Evolutionary conservation across 2,888 invertebrate genomes (phyloP), one percentile per base, ranked within the genome.

Genomic region (Rosalia funebris): DNA sequence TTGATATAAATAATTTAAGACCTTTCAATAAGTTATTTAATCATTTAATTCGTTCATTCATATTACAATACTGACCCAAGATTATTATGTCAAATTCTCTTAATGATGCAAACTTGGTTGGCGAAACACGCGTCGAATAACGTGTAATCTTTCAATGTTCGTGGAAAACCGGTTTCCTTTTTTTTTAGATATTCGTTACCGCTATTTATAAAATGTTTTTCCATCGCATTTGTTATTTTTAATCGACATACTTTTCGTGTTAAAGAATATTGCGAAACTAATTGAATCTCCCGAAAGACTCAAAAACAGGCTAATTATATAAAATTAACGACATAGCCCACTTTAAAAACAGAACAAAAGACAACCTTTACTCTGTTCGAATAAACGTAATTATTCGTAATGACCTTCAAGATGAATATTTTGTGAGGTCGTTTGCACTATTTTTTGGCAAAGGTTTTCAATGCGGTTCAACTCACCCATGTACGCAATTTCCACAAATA

Each of bases 401-500:
- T 42, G 55, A 62, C 57, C 65, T 50, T 61, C 55, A 60, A 58
- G 36, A 37, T 10, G 31, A 50, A 57, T 44, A 34, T 36, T 50
- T 57, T 52, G 36, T 44, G 54, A 45, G 59, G 59, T 59, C 59
- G 31, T 46, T 59, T 59, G 59, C 59, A 59, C 59, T 46, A 54
- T 47, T 59, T 53, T 54, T 48, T 59, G 53, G 54, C 54, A 54
- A 42, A 32, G 45, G 12, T 50, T 34, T 16, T 17, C 9, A 45
- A 36, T 7, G 16, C 15, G 44, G 44, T 41, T 37, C 37, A 45
- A 25, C 31, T 55, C 32, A 10, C 39, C 17, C 53, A 53, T 53
- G 53, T 42, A 53, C 44, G 53, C 53, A 42, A 34, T 41, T 53
- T 53, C 42, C 53, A 53, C 39, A 53, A 53, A 53, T 53, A 53